A percentile compares a stretch with the other conserved stretches of the same genome.
phyloP scores from a whole-genome alignment of 2,797 vertebrate species.

The Darevskia nairensis region DNA sequence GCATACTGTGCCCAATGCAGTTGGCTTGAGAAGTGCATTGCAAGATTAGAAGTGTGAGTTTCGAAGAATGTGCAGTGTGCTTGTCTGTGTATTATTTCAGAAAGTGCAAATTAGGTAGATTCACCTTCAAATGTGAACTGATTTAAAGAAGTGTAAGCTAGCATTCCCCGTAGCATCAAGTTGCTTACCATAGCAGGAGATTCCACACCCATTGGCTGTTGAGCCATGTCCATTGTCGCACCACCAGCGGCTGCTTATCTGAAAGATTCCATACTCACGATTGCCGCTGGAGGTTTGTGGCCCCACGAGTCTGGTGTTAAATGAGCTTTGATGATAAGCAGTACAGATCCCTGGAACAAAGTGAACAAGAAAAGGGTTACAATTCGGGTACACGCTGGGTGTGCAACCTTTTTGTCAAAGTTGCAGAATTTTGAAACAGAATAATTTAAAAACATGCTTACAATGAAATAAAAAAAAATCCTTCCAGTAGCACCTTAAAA shows the following conservation, averaged over 20 bases:
- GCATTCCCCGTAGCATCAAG: neutral
- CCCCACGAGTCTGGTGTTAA: neutral
- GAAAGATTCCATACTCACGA: conserved; percentile 81
- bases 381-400: neutral
- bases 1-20: too few relatives aligned
- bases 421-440: too few relatives aligned
- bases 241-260: conserved; percentile 84
- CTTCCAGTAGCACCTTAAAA: too few relatives aligned
- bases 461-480: too few relatives aligned
- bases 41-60: too few relatives aligned
- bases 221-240: conserved; percentile 59
- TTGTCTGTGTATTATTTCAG: too few relatives aligned
- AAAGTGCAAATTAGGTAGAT: neutral
- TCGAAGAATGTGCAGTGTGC: too few relatives aligned
- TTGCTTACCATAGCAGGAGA: conserved; percentile 69
- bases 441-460: too few relatives aligned
- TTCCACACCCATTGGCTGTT: conserved; percentile 63
- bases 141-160: too few relatives aligned
- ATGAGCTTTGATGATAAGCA: neutral
- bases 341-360: neutral
- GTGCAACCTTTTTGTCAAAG: neutral
- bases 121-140: too few relatives aligned
- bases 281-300: neutral
- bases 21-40: too few relatives aligned
- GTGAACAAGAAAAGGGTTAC: neutral